Conservation (phyloP, 2,888 invertebrate genomes). For the Phrixothrix hirtus region DNA sequence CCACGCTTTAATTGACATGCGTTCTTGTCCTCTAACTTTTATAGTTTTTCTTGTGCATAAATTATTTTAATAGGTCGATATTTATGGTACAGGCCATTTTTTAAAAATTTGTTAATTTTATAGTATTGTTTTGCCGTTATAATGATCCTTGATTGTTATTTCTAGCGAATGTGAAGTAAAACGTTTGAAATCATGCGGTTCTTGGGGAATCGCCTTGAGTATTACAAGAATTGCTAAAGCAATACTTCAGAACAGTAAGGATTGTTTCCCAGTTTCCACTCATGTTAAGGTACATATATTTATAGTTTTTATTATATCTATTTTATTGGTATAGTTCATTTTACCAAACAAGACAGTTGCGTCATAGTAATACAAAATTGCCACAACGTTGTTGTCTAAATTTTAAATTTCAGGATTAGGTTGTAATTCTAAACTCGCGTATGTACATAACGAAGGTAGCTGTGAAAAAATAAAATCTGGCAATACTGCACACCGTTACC, state of each 20-base stretch:
- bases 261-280: conserved; percentile 78
- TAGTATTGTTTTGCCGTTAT: not conserved
- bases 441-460: no score
- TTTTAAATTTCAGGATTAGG: no score
- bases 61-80: conserved; percentile 8
- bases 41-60: conserved; percentile 10
- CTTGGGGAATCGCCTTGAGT: conserved; percentile 84
- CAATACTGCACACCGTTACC: no score
- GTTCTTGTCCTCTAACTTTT: conserved; percentile 8
- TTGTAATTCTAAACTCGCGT: no score
- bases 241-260: conserved; percentile 71
- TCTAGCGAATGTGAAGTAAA: conserved; percentile 81
- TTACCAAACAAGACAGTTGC: no score
- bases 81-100: conserved; percentile 14
- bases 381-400: no score
- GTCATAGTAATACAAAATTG: no score
- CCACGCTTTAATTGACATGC: conserved; percentile 31
- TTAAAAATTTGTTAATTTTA: not conserved
- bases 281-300: conserved; percentile 64
- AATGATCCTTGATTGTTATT: conserved; percentile 6
- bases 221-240: conserved; percentile 69
- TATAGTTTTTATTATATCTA: conserved; percentile 2
- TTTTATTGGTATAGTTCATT: no score
- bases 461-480: no score
- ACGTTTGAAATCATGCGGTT: conserved; percentile 82